These are phyloP conservation scores for Leuciscus idus DNA, from an alignment of 2,113 vertebrate genomes.

Conservation along the genomic window DNA sequence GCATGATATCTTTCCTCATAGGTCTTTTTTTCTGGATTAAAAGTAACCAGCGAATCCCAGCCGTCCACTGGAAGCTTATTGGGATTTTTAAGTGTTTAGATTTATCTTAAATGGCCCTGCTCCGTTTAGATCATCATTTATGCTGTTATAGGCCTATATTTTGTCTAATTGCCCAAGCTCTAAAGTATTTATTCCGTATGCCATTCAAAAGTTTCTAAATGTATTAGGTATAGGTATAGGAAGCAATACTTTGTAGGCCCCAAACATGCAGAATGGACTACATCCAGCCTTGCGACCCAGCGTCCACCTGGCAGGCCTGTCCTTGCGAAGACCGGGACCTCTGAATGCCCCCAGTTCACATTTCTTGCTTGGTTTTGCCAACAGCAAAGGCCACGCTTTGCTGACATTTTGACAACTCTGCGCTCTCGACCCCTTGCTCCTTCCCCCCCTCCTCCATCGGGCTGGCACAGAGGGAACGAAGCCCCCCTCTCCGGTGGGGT, in stretches of 20 bases:
- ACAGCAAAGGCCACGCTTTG: slow-evolving; percentile 73
- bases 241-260: neutral
- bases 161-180: neutral
- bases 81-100: neutral
- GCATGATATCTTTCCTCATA: neutral
- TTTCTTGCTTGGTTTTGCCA: slow-evolving; percentile 73
- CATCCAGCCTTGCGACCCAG: slow-evolving; percentile 53
- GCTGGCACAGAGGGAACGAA: slow-evolving; percentile 59
- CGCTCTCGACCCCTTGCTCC: slow-evolving; percentile 60
- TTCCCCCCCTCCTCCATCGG: slow-evolving; percentile 57
- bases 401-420: slow-evolving; percentile 74
- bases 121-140: neutral
- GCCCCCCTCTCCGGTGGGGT: slow-evolving; percentile 57
- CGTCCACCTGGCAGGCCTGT: slow-evolving; percentile 41
- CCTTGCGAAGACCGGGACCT: slow-evolving; percentile 74
- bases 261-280: neutral
- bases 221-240: too few species aligned
- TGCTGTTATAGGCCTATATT: neutral
- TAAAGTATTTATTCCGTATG: too few species aligned
- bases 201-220: too few species aligned
- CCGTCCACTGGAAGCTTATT: neutral
- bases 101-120: neutral
- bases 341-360: slow-evolving; percentile 76
- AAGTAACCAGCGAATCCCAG: neutral
- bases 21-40: neutral